These are phyloP conservation scores for Drosophila neotestacea DNA, from an alignment of 2,888 invertebrate genomes.

Conservation along the genomic window DNA sequence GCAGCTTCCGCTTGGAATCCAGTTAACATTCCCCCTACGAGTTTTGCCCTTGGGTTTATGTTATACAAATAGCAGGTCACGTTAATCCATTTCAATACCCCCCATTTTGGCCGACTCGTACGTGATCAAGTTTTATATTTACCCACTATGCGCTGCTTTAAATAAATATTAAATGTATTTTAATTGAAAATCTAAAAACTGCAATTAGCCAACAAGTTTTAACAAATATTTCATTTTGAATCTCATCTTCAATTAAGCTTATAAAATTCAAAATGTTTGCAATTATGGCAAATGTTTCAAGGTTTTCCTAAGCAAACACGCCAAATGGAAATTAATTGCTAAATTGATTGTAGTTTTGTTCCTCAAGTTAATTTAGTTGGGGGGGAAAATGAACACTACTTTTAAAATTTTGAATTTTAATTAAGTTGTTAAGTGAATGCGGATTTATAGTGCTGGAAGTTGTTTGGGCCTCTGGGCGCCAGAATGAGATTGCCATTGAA, in stretches of 20 bases:
- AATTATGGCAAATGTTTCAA: constrained; percentile 30
- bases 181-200: constrained; percentile 65
- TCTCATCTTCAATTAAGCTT: constrained; percentile 16
- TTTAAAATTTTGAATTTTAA: constrained; percentile 14
- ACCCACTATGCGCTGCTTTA: constrained; percentile 39
- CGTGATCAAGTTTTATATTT: constrained; percentile 42
- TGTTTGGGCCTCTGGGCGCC: constrained; percentile 30
- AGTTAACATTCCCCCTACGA: constrained; percentile 13
- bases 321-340: constrained; percentile 34
- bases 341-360: constrained; percentile 30
- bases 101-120: background rate
- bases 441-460: constrained; percentile 21
- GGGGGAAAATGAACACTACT: constrained; percentile 27
- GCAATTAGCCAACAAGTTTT: constrained; percentile 41
- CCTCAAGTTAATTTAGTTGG: constrained; percentile 56
- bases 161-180: constrained; percentile 68
- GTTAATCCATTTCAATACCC: constrained; percentile 38
- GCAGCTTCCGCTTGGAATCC: constrained; percentile 18
- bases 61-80: constrained; percentile 61
- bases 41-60: constrained; percentile 5
- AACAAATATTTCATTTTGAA: background rate
- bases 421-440: constrained; percentile 14
- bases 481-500: constrained; percentile 32
- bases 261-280: constrained; percentile 9
- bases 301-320: constrained; percentile 18